Percentiles rank a stretch among this genome's conserved stretches.
These are phyloP conservation scores for Sthenelais limicola DNA, from an alignment of 2,888 invertebrate species.

Conservation along the genomic window DNA sequence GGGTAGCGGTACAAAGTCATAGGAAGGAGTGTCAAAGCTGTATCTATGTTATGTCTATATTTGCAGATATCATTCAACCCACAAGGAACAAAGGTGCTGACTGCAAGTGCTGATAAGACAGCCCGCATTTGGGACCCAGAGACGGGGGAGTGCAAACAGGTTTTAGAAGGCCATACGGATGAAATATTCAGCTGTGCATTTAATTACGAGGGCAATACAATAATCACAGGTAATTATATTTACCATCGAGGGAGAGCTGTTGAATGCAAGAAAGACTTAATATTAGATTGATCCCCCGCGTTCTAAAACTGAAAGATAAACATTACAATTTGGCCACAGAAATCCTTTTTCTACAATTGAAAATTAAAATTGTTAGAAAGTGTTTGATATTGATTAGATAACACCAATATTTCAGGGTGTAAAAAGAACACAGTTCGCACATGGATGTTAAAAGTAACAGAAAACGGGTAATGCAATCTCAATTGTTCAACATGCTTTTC, in stretches of 20 bases:
- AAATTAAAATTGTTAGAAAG: no score
- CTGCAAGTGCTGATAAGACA: conserved; percentile 84
- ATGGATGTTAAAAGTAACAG: conserved; percentile 10
- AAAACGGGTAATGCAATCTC: conserved; percentile 29
- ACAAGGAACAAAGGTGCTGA: conserved; percentile 81
- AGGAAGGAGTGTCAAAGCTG: no score
- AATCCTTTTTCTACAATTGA: no score
- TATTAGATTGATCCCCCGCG: no score
- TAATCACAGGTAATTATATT: conserved; percentile 77
- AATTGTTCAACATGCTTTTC: neutral
- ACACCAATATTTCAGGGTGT: no score
- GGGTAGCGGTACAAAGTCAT: no score
- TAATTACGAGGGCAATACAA: conserved; percentile 84
- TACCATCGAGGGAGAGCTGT: neutral
- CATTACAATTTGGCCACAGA: no score
- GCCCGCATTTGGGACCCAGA: conserved; percentile 83
- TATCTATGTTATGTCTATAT: no score
- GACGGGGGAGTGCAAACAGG: conserved; percentile 81
- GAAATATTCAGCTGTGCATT: conserved; percentile 89
- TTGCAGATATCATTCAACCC: conserved; percentile 85
- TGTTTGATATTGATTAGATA: no score
- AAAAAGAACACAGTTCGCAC: conserved; percentile 26
- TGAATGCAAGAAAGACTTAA: neutral
- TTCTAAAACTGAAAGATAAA: no score
- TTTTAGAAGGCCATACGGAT: conserved; percentile 82